Percentiles rank a stretch among this genome's conserved stretches.
Evolutionary conservation across 2,113 vertebrate species (phyloP).

Genomic region (Sporophila hypoxantha): DNA sequence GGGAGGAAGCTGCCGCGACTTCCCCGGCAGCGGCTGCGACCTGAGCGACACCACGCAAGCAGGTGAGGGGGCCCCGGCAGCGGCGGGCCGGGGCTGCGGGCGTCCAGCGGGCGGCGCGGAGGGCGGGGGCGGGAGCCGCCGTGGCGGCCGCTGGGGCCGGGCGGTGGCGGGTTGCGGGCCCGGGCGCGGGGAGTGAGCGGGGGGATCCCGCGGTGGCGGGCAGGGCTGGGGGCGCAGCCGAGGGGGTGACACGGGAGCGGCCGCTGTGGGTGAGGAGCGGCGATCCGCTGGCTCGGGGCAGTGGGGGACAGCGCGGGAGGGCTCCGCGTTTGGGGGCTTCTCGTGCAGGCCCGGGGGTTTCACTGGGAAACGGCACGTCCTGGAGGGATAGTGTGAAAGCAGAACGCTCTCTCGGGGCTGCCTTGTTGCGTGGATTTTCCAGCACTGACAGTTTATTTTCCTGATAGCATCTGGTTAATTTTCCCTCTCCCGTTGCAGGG

Average conservation of each 20-base stretch:
- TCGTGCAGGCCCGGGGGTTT: not conserved
- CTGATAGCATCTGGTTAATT: not conserved
- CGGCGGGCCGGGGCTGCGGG: not conserved
- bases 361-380: too few species aligned
- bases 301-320: too few species aligned
- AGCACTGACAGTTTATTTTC: not conserved
- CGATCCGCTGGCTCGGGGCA: not conserved
- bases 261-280: not conserved
- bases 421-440: not conserved
- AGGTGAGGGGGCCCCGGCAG: constrained; percentile 69
- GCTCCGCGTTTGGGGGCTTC: not conserved
- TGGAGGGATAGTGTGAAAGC: not conserved
- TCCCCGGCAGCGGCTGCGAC: constrained; percentile 85
- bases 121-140: not conserved
- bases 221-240: not conserved
- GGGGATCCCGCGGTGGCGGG: not conserved
- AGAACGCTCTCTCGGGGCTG: not conserved
- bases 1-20: constrained; percentile 93
- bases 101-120: not conserved
- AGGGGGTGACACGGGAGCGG: not conserved
- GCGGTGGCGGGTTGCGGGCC: not conserved
- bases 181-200: not conserved
- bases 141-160: not conserved
- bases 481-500: constrained; percentile 73
- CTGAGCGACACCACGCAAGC: constrained; percentile 93